These are phyloP conservation scores for Psylliodes chrysocephalus DNA, from an alignment of 2,888 invertebrate genomes.

Conservation along the genomic window DNA sequence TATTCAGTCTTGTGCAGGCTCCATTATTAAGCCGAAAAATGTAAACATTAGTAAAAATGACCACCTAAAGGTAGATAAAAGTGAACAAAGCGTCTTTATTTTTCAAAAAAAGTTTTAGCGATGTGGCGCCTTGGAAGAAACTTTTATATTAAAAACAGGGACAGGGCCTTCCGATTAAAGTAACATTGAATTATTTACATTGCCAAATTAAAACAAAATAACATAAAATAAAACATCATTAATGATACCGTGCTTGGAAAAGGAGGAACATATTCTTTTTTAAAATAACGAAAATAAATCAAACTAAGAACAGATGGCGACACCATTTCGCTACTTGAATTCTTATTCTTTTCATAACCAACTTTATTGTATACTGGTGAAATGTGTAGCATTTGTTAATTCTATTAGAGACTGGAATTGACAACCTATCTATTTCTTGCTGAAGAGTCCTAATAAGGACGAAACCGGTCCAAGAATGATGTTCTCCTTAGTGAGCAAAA, in stretches of 20 bases:
- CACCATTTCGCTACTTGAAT: too few relatives aligned
- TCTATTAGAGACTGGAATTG: too few relatives aligned
- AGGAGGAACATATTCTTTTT: neutral
- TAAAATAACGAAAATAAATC: too few relatives aligned
- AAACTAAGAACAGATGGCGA: too few relatives aligned
- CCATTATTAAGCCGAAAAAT: neutral
- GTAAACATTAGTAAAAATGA: constrained; percentile 6
- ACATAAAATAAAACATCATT: neutral
- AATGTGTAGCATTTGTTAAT: too few relatives aligned
- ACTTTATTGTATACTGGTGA: too few relatives aligned
- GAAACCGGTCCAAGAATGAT: too few relatives aligned
- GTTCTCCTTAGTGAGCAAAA: too few relatives aligned
- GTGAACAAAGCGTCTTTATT: neutral
- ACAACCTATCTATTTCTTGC: too few relatives aligned
- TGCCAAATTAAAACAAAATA: neutral
- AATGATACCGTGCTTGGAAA: constrained; percentile 1
- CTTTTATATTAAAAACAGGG: neutral
- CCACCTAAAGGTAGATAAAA: neutral
- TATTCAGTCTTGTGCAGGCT: constrained; percentile 1
- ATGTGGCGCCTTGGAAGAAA: constrained; percentile 1
- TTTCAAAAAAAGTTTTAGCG: neutral
- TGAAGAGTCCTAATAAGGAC: too few relatives aligned
- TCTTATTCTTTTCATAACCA: too few relatives aligned
- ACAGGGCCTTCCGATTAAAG: neutral
- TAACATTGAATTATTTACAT: neutral